These are phyloP conservation scores for Ylistrum balloti DNA, from an alignment of 1,140 invertebrate genomes.

Conservation along the genomic window DNA sequence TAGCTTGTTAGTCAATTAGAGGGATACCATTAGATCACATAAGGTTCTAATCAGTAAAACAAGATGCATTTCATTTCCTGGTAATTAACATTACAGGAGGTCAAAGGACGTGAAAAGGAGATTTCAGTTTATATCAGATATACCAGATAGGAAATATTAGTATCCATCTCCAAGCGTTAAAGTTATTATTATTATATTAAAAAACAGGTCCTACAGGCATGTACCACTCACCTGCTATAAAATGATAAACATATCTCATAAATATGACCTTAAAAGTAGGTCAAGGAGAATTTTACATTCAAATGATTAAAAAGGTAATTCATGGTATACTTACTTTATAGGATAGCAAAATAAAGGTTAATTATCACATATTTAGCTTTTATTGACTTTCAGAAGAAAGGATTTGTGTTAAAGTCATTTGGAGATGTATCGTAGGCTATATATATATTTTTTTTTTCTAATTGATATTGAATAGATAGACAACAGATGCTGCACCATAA, in stretches of 20 bases:
- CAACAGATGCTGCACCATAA: background rate
- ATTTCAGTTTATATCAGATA: no score
- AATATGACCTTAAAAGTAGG: no score
- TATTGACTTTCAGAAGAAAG: no score
- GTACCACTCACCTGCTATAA: background rate
- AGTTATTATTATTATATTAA: background rate
- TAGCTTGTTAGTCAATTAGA: background rate
- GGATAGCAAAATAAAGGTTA: no score
- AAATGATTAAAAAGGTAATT: no score
- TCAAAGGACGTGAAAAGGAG: background rate
- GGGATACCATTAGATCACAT: background rate
- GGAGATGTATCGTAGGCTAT: no score
- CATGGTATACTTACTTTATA: no score
- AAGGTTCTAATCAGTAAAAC: background rate
- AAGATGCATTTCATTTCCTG: background rate
- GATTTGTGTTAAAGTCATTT: no score
- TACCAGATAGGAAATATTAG: background rate
- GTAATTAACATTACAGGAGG: background rate
- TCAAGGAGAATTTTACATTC: no score
- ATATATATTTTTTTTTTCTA: no score
- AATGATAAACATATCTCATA: no score
- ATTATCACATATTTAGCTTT: no score
- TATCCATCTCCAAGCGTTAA: background rate
- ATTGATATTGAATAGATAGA: background rate
- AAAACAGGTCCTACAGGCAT: background rate